A percentile compares a stretch with the other conserved stretches of the same genome.
phyloP scores from a whole-genome alignment of 1,140 invertebrate species.

The Goniozus legneri region DNA sequence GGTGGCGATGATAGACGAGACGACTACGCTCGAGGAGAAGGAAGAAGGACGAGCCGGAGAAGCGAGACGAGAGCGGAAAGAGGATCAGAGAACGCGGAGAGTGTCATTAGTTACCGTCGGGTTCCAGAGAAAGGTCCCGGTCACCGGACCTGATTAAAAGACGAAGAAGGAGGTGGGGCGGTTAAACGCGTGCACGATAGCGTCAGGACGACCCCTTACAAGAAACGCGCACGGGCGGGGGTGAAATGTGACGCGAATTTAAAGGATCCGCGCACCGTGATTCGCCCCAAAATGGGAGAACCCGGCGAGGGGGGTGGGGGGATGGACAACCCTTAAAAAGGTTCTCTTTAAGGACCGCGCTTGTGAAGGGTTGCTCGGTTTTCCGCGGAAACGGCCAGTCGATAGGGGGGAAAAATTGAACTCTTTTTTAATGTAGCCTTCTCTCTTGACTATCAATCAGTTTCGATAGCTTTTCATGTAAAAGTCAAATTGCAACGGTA shows the following conservation, averaged over 20 bases:
- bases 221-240: constrained; percentile 17
- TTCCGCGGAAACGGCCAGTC: constrained; percentile 17
- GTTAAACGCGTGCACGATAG: background rate
- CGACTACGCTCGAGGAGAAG: no score
- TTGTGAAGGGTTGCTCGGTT: constrained; percentile 38
- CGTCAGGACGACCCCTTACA: constrained; percentile 18
- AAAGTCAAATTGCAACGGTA: background rate
- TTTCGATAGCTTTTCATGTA: constrained; percentile 16
- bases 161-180: constrained; percentile 19
- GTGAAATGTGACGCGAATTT: constrained; percentile 53
- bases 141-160: constrained; percentile 49
- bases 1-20: constrained; percentile 14
- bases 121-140: constrained; percentile 37
- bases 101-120: constrained; percentile 51
- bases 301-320: no score
- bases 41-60: no score
- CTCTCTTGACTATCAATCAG: constrained; percentile 11
- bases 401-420: no score
- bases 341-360: constrained; percentile 38
- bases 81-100: constrained; percentile 24
- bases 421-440: no score
- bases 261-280: constrained; percentile 43
- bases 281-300: no score
- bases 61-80: constrained; percentile 18
- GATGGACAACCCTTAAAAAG: constrained; percentile 47